Evolutionary conservation across 2,797 vertebrate genomes (phyloP), one percentile per base, ranked within the genome.

Genomic region (Danio tinwini): DNA sequence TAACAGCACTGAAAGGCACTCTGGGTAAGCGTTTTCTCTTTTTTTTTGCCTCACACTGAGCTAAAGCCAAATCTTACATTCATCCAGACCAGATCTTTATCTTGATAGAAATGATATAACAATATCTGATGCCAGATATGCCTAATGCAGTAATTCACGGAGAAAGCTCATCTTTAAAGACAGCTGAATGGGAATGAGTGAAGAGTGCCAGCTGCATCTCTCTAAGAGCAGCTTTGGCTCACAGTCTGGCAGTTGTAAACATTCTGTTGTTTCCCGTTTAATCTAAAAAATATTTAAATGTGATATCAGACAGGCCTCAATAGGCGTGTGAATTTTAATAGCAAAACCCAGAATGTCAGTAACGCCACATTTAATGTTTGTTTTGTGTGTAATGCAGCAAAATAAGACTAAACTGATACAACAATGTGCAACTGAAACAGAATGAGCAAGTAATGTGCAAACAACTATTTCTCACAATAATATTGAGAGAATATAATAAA

Each of bases 1-100:
- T 78, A 78, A 78, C 76, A 62, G 56, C 65, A 21, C 37, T 70
- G 65, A 69, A 78, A 78, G 55, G 65, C 76, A 78, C 67, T 70
- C 76, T 70, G 65, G 65, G 65, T 62, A 69, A 78, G 65, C 55
- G 19, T 50, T 69, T 29, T 29, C 29, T 29, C 29, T 29, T n/a
- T n/a, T 29, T 29, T 29, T 76, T 67, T 69, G 40, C 42, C 37
- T 77, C 29, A 58, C 55, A 69, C 45, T 21, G 17, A 62, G 45
- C 74, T 47, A 61, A 58, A 21, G 74, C 63, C 63, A 70, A 70
- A 50, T 78, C 67, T 62, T 69, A 62, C 45, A 70, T 70, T 69
- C 39, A 61, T 17, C 67, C 56, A 70, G 52, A 70, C 65, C 47
- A 78, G 37, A 78, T 78, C 44, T n/a, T 78, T 77, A 58, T 69